Evolutionary conservation across 1,140 invertebrate genomes (phyloP).

Genomic region (Rhopalosiphum padi): DNA sequence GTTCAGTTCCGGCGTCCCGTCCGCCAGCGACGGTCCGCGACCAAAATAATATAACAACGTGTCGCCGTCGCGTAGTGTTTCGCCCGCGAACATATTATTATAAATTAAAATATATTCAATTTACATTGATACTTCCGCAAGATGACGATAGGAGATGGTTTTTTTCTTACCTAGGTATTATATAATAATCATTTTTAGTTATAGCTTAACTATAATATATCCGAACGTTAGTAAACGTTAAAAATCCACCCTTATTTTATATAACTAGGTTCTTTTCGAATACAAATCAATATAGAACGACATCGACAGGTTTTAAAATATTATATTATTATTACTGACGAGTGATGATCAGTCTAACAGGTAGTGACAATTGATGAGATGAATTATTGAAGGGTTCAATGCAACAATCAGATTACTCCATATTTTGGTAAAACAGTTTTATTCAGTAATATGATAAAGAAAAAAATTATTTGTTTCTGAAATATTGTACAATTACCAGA

Average conservation of each 20-base stretch:
- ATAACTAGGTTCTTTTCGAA: neutral
- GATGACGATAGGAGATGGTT: neutral
- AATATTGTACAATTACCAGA: too few relatives aligned
- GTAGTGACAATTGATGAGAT: neutral
- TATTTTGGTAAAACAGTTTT: too few relatives aligned
- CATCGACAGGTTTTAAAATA: neutral
- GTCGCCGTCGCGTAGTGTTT: neutral
- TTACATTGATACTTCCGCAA: neutral
- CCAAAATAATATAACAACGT: neutral
- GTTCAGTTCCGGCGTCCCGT: slow-evolving; percentile 41
- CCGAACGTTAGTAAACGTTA: neutral
- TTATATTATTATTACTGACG: neutral
- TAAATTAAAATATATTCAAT: neutral
- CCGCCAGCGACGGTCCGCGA: neutral
- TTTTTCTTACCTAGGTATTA: neutral
- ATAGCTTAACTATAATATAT: neutral
- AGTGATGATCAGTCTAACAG: neutral
- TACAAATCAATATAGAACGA: neutral
- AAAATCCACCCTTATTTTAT: neutral
- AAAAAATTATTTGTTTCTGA: too few relatives aligned
- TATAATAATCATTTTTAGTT: neutral
- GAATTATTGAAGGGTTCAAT: too few relatives aligned
- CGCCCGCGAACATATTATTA: neutral
- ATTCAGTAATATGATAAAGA: too few relatives aligned
- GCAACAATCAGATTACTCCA: too few relatives aligned